Conservation (phyloP, 2,888 invertebrate species). For the Drosophila birchii region DNA sequence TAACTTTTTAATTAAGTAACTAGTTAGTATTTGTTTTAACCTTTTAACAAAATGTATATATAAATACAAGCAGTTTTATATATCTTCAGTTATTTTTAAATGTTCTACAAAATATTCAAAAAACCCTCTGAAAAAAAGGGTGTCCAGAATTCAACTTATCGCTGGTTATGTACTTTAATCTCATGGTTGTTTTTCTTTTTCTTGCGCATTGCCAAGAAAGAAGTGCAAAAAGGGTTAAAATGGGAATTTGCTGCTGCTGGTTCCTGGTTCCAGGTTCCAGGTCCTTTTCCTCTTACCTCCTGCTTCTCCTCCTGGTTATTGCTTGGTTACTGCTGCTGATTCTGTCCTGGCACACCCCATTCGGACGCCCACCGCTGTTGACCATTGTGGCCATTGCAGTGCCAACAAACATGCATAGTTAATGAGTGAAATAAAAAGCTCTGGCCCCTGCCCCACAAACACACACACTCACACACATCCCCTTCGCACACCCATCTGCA, state of each 20-base stretch:
- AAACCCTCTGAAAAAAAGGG: neutral
- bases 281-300: neutral
- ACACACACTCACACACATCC: conserved; percentile 32
- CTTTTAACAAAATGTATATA: too few species aligned
- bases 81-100: neutral
- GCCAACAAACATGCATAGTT: conserved; percentile 77
- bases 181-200: conserved; percentile 25
- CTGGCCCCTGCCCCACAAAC: conserved; percentile 16
- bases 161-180: conserved; percentile 2
- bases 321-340: conserved; percentile 5
- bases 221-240: conserved; percentile 63
- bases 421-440: conserved; percentile 77
- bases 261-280: neutral
- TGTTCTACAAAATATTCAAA: neutral
- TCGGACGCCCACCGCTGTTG: conserved; percentile 56
- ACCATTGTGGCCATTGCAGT: conserved; percentile 74
- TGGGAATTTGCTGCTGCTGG: conserved; percentile 30
- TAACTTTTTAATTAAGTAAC: neutral
- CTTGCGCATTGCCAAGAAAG: conserved; percentile 50
- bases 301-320: conserved; percentile 2
- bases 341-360: conserved; percentile 23
- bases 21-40: too few species aligned
- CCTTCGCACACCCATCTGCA: conserved; percentile 37
- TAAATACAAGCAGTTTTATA: too few species aligned
- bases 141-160: conserved; percentile 9